phyloP scores from a whole-genome alignment of 2,113 vertebrate species.

The Cariama cristata region DNA sequence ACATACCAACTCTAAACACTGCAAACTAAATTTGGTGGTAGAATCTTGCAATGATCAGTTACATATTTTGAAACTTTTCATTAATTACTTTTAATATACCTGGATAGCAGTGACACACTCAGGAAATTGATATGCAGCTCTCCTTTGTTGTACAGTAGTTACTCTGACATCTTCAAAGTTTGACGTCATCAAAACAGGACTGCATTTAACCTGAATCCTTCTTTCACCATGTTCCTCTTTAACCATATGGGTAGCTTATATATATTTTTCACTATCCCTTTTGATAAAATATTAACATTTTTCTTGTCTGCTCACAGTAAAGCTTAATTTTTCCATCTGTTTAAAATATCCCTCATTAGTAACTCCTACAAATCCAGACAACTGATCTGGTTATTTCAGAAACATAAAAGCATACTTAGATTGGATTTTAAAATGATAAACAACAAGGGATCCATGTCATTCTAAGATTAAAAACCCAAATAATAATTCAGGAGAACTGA shows the following conservation, averaged over 20 bases:
- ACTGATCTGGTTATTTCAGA: background rate
- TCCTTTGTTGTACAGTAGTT: background rate
- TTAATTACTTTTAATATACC: background rate
- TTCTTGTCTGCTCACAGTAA: background rate
- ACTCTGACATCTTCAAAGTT: background rate
- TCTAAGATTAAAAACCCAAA: background rate
- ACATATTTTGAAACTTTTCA: background rate
- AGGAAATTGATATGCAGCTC: background rate
- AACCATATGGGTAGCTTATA: background rate
- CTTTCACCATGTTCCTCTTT: background rate
- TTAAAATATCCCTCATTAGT: background rate
- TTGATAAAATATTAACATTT: background rate
- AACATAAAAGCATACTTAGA: background rate
- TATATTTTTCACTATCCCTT: background rate
- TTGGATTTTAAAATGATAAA: background rate
- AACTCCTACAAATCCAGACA: background rate
- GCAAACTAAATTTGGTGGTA: background rate
- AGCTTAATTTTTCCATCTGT: background rate
- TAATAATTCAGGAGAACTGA: background rate
- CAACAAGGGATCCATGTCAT: background rate
- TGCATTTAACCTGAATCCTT: background rate
- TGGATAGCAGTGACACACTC: background rate
- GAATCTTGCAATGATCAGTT: background rate
- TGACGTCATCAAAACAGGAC: background rate
- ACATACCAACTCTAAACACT: background rate